Base-by-base conservation (phyloP, 2,113 vertebrate genomes). In the Aspiorhynchus laticeps region DNA sequence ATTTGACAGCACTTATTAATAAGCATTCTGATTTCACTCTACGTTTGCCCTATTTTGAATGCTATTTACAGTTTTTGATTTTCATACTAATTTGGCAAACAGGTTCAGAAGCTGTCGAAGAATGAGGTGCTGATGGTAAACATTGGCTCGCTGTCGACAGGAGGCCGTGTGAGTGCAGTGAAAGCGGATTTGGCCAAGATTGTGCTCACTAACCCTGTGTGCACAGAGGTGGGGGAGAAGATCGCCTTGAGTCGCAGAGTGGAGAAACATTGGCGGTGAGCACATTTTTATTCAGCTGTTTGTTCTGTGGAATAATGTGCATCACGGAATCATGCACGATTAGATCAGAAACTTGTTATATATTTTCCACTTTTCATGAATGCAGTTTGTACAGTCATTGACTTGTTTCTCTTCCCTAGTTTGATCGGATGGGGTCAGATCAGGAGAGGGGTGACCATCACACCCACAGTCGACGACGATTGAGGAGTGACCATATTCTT, bases 61-160 rank as follows among this genome's bases (percentile, higher is more conserved):
- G 17, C 17, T 4, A 46, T 56, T 56, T 61, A 5, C 33, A n/a
- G 31, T 86, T 48, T 74, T 41, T 21, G 21, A 73, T 41, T 38
- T 24, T 21, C 4, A 28, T 8, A 80, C 28, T 26, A 0, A 31
- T 83, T 91, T 31, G 91, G 67, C 69, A 82, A 86, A 77, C 92
- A 99, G 98, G 98, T 99, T 90, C 98, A 99, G 96, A 99, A 99
- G 89, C 91, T 99, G 85, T 98, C 97, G 0, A 99, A 99, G 95
- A 99, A 99, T 88, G 98, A 99, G 94, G 98, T 99, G 84, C 92
- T 99, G 92, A 99, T 99, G 98, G 98, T 99, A 75, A 99, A 99
- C 93, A 99, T 99, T 91, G 98, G 98, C 89, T 99, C 98, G 0
- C 85, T 99, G 89, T 99, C 98, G 0, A 99, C 98, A 2, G 98